Evolutionary conservation across 2,797 vertebrate species (phyloP).

Genomic region (Schizopygopsis pylzovi): DNA sequence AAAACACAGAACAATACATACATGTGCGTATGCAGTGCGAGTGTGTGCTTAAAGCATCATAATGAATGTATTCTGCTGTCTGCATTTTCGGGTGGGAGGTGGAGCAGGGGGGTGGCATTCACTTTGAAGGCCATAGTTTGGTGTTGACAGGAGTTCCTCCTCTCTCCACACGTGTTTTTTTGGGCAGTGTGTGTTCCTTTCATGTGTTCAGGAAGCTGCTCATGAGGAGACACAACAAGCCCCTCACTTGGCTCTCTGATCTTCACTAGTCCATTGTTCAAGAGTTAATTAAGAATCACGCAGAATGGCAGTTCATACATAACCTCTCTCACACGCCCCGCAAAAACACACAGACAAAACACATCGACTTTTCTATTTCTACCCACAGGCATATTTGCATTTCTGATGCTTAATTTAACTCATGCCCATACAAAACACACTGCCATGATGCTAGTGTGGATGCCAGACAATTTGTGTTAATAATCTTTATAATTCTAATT

Average conservation of each 20-base stretch:
- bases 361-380: background rate
- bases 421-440: background rate
- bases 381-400: too few species aligned
- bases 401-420: background rate
- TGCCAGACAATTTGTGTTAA: background rate
- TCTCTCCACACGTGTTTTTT: conserved; percentile 65
- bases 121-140: conserved; percentile 72
- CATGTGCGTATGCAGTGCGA: background rate
- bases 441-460: background rate
- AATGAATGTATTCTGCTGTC: conserved; percentile 44
- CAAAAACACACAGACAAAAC: conserved; percentile 49
- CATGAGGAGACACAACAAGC: conserved; percentile 81
- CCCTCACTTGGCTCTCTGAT: conserved; percentile 76
- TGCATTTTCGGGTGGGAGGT: conserved; percentile 48
- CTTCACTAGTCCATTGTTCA: conserved; percentile 79
- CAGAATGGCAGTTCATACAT: conserved; percentile 49
- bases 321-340: conserved; percentile 35
- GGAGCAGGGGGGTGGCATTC: conserved; percentile 40
- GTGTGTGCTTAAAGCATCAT: conserved; percentile 42
- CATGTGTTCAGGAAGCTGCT: conserved; percentile 82
- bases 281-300: conserved; percentile 83
- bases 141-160: conserved; percentile 68
- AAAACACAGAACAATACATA: conserved; percentile 8
- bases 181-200: conserved; percentile 76
- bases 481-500: background rate